A percentile compares a stretch with the other conserved stretches of the same genome.
phyloP scores from a whole-genome alignment of 1,140 invertebrate species.

The Psilanteris sp. region DNA sequence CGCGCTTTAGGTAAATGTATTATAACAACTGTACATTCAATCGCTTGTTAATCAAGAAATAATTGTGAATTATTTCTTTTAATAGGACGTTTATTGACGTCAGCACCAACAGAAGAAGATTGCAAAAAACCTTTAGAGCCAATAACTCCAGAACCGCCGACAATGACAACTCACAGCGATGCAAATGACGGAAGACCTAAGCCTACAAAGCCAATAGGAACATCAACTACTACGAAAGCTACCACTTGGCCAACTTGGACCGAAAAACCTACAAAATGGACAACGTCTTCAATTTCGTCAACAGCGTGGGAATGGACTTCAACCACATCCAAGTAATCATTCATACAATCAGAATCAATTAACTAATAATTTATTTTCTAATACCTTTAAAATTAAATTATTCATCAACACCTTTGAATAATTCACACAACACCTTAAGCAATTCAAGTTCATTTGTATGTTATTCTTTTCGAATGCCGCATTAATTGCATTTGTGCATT shows the following conservation, averaged over 20 bases:
- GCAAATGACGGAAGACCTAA: slow-evolving; percentile 67
- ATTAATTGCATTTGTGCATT: slow-evolving; percentile 13
- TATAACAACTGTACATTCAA: background rate
- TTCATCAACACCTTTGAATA: background rate
- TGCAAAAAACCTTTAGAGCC: slow-evolving; percentile 85
- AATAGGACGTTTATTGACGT: slow-evolving; percentile 80
- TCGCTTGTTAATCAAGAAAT: background rate
- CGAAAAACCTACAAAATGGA: slow-evolving; percentile 65
- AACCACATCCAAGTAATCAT: slow-evolving; percentile 34
- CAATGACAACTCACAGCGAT: slow-evolving; percentile 82
- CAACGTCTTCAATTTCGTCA: slow-evolving; percentile 32
- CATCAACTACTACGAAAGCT: slow-evolving; percentile 64
- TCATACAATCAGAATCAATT: too few species aligned
- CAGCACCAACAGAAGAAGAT: slow-evolving; percentile 78
- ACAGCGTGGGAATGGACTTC: slow-evolving; percentile 52
- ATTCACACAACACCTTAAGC: too few species aligned
- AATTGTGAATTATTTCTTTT: too few species aligned
- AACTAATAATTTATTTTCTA: too few species aligned
- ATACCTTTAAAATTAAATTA: too few species aligned
- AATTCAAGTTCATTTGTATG: too few species aligned
- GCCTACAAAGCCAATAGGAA: slow-evolving; percentile 75
- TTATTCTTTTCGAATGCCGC: too few species aligned
- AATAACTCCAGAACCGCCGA: slow-evolving; percentile 85
- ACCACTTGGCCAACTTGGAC: slow-evolving; percentile 77
- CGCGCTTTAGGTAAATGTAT: slow-evolving; percentile 81